Evolutionary conservation across 2,797 vertebrate genomes (phyloP), one percentile per base, ranked within the genome.

Genomic region (Chaetophractus vellerosus): DNA sequence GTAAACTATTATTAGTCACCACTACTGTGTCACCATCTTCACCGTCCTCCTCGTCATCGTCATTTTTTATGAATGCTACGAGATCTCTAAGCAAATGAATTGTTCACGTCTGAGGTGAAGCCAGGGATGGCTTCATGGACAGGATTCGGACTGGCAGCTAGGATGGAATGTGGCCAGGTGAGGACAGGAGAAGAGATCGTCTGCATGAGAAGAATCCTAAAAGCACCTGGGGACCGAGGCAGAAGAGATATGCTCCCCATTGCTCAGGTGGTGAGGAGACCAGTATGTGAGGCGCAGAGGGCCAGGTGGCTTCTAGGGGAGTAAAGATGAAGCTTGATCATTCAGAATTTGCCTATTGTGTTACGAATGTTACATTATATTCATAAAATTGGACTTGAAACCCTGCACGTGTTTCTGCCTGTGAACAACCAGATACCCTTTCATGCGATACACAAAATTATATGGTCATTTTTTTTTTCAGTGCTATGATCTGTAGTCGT

Each of bases 331-430:
- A 68, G 33, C 31, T 41, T 0, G 59, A 24, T 50, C 71, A 48
- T 80, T 93, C 23, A 69, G 10, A 84, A 36, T 84, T 86, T 66
- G 68, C 41, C 59, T 38, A 33, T 80, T 74, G 15, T 90, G 26
- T 72, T 94, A 23, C 19, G 45, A 89, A 38, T 48, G 4, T 23
- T 87, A 6, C 1, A 24, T 33, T 75, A 33, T n/a, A 55, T 69
- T 90, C 16, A 68, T 41, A 57, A 61, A 89, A 38, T 89, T 57
- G 28, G 3, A 45, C 78, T 93, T 78, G 68, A 89, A 93, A 45
- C 45, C 18, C 41, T 74, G 1, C 31, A 2, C 68, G 36, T 87
- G 55, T 94, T 84, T 82, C 48, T 78, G 1, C 88, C 88, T 88
- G 12, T 64, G 15, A 66, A 38, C 69, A 92, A 36, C 23, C 26